These are phyloP conservation scores for Corvus moneduloides DNA, from an alignment of 2,113 vertebrate species.

Conservation along the genomic window DNA sequence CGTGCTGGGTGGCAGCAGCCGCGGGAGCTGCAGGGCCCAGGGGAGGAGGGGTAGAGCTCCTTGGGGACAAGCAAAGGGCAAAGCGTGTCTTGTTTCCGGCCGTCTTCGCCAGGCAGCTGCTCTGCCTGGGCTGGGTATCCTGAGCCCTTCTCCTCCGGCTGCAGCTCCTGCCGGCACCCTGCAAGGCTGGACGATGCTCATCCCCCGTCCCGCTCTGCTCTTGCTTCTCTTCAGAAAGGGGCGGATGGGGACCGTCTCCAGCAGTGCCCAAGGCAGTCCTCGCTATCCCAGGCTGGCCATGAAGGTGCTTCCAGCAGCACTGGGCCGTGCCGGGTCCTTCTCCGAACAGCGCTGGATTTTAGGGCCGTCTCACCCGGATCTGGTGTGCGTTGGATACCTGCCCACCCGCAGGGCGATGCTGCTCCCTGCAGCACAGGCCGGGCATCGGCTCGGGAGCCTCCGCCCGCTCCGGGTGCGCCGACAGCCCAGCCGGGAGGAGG, in stretches of 20 bases:
- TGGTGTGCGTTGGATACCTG: background rate
- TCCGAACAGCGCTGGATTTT: background rate
- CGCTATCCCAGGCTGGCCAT: rapidly evolving
- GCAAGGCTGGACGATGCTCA: background rate
- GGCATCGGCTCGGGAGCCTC: background rate
- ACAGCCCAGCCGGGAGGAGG: background rate
- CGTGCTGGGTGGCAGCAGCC: background rate
- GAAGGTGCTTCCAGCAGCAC: background rate
- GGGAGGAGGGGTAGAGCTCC: background rate
- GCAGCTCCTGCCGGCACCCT: background rate
- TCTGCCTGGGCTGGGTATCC: background rate
- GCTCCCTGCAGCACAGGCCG: background rate
- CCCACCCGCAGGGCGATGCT: background rate
- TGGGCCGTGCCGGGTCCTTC: background rate
- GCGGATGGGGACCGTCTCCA: background rate
- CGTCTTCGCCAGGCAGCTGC: background rate
- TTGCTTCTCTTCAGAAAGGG: background rate
- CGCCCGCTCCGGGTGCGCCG: rapidly evolving
- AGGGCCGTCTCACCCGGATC: background rate
- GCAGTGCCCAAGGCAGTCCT: background rate
- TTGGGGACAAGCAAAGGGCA: background rate
- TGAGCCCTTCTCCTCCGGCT: background rate
- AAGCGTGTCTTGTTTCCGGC: rapidly evolving
- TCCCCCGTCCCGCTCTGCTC: background rate
- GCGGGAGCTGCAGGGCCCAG: background rate